Base-by-base conservation (phyloP, 2,888 invertebrate species). In the Agapetus fuscipes region DNA sequence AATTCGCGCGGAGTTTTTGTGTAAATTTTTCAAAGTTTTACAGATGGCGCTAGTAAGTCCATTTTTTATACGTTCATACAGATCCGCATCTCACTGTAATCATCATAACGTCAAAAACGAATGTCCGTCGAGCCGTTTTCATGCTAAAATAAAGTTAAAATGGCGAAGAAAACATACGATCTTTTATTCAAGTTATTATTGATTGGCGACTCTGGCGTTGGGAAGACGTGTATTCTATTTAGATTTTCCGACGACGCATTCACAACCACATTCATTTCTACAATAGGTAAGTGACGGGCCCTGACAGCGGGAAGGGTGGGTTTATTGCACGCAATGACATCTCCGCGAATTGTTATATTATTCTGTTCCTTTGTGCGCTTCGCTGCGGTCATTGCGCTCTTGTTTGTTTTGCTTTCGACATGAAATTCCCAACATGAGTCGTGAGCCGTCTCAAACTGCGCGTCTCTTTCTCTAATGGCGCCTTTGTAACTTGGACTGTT, bases 141-240 rank as follows among this genome's bases (percentile, higher is more conserved):
- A 35, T 33, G 33, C 25, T 37, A 37, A 34, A 33, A 30, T 37
- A 30, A 33, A 40, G 10, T 37, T 37, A 44, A 37, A 38, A 91
- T 91, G 90, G 90, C 90, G 61, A 93, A 91, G 74, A 88, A 88
- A 76, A 90, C 91, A 51, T 93, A 93, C 74, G 93, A 93, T 72
- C 76, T 91, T 59, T 70, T 93, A 56, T 93, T 93, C 65, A 93
- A 93, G 74, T 72, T 93, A 54, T 71, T 93, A 51, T 72, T 93
- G 52, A 93, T 93, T 63, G 93, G 93, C 50, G 93, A 93, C 65
- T 90, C 89, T 35, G 91, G 91, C 51, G 93, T 93, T 51, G 93
- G 93, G 53, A 93, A 93, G 67, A 93, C 93, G 37, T 91, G 91
- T 64, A 89, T 93, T 64, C 70, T 93, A 53, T 93, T 91, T 64